phyloP scores from a whole-genome alignment of 2,797 vertebrate species.

The Lacerta viridis region DNA sequence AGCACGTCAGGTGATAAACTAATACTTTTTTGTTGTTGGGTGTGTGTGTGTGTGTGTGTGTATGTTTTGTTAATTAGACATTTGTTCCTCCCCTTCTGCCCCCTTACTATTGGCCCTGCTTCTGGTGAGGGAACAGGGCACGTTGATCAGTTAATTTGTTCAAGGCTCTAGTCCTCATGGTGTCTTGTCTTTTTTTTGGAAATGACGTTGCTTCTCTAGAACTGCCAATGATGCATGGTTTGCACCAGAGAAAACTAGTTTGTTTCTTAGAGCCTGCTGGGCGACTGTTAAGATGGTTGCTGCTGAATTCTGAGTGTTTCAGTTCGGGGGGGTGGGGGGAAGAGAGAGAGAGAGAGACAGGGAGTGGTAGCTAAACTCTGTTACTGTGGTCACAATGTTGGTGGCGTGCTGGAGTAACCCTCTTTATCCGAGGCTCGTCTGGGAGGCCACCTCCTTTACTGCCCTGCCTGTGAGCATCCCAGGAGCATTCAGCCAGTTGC shows the following conservation, averaged over 20 bases:
- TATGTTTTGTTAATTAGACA: too few species aligned
- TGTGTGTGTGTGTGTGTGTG: not conserved
- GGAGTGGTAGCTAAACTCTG: not conserved
- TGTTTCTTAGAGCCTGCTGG: not conserved
- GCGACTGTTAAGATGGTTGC: not conserved
- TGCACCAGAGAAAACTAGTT: conserved; percentile 1
- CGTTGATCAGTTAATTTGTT: not conserved
- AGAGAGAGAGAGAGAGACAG: too few species aligned
- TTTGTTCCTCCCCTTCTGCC: too few species aligned
- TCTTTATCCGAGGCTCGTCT: not conserved
- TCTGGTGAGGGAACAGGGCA: not conserved
- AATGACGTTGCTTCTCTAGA: conserved; percentile 1
- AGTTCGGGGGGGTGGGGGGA: not conserved
- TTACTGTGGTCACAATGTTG: not conserved
- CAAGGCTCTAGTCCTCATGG: not conserved
- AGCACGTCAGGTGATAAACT: not conserved
- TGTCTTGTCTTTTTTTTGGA: not conserved
- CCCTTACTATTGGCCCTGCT: not conserved
- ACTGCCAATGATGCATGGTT: conserved; percentile 13
- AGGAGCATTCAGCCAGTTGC: too few species aligned
- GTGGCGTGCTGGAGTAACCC: not conserved
- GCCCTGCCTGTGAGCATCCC: not conserved
- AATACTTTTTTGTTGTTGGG: not conserved
- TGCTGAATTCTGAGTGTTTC: not conserved
- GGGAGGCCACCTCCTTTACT: not conserved